phyloP scores from a whole-genome alignment of 1,140 invertebrate genomes.

The Drosophila murphyi region DNA sequence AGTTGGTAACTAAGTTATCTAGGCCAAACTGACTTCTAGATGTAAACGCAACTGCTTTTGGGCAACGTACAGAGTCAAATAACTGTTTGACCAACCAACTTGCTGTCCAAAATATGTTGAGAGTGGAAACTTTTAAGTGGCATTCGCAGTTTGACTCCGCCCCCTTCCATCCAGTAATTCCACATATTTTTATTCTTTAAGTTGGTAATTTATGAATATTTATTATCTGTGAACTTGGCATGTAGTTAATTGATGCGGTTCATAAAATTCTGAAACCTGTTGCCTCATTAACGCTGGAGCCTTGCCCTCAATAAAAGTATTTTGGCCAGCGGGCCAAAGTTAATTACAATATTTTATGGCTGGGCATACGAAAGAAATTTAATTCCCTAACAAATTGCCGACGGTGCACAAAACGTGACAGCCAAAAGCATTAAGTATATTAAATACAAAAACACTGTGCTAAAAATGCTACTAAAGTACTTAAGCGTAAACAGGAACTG shows the following conservation, averaged over 20 bases:
- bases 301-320: conserved; percentile 24
- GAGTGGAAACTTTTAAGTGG: conserved; percentile 56
- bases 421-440: conserved; percentile 30
- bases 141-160: background rate
- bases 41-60: conserved; percentile 27
- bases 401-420: conserved; percentile 50
- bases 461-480: conserved; percentile 49
- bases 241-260: conserved; percentile 54
- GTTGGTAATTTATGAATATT: conserved; percentile 72
- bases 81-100: conserved; percentile 58
- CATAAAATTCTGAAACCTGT: conserved; percentile 57
- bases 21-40: conserved; percentile 4
- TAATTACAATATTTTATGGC: conserved; percentile 75
- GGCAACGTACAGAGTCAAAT: conserved; percentile 25
- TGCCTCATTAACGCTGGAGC: conserved; percentile 63
- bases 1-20: conserved; percentile 28
- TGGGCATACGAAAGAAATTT: conserved; percentile 40
- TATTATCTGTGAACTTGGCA: conserved; percentile 62
- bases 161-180: too few relatives aligned
- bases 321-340: conserved; percentile 53
- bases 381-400: conserved; percentile 55
- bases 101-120: conserved; percentile 37
- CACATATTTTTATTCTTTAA: conserved; percentile 36
- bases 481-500: conserved; percentile 56
- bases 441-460: conserved; percentile 60